Evolutionary conservation across 2,113 vertebrate species (phyloP), one percentile per base, ranked within the genome.

Genomic region (Callospermophilus lateralis): DNA sequence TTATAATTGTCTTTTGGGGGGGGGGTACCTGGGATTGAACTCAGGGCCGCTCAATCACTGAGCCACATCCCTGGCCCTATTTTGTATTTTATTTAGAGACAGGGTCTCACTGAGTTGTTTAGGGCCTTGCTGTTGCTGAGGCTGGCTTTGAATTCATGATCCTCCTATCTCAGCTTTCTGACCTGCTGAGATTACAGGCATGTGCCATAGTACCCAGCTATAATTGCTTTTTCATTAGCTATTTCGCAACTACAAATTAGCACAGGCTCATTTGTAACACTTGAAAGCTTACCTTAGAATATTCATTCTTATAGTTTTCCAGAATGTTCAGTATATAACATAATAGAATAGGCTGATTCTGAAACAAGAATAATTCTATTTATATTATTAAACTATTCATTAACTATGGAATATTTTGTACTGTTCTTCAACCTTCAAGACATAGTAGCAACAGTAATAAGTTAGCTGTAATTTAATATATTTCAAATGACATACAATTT

Each of bases 401-500:
- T 89, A 95, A 88, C 67, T 51, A 11, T 90, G 42, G 17, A 80
- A 58, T 97, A 67, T 89, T 93, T 94, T 81, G 11, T 96, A 30
- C 84, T 91, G 39, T 8, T 84, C 26, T 87, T 90, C 28, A 96
- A 79, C 12, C 81, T 39, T 15, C 11, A 53, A 53, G 51, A 79
- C 65, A 68, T 65, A 93, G 68, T 77, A 20, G 15, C 95, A 90
- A 76, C 12, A 37, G 5, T 61, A 83, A 70, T 92, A 90, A 84
- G 17, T 94, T 90, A 73, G 24, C 72, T 80, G 15, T 70, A 17
- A 80, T 80, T 92, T 83, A 65, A 30, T 72, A 53, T 89, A 20
- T 16, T 92, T 83, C 53, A 85, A 51, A 39, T 91, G 34, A 58
- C 13, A 88, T 80, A 26, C 76, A 73, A 34, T 20, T 68, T 67